Conservation (phyloP, 2,888 invertebrate genomes). For the Allolobophora icterica region DNA sequence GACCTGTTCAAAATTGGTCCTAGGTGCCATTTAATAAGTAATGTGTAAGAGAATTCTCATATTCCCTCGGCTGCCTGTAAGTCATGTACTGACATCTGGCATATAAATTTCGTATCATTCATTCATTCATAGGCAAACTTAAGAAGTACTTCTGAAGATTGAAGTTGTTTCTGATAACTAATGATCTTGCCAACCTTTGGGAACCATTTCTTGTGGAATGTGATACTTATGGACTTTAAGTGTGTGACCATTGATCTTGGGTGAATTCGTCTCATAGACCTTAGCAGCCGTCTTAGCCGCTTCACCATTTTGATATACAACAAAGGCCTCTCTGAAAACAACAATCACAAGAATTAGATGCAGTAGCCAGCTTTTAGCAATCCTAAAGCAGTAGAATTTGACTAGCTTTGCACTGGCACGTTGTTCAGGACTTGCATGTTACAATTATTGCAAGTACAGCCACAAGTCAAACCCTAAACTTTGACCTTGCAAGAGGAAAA, state of each 20-base stretch:
- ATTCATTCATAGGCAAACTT: background rate
- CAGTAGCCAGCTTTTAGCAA: background rate
- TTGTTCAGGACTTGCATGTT: no score
- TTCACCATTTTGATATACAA: conserved; percentile 5
- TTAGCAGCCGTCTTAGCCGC: conserved; percentile 12
- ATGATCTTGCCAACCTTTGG: background rate
- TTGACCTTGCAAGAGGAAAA: no score
- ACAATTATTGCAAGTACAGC: no score
- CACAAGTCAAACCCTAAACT: no score
- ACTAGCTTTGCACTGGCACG: no score
- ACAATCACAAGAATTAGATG: background rate
- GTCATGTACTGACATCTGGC: no score
- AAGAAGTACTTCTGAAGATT: background rate
- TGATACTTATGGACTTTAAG: conserved; percentile 22
- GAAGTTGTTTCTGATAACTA: background rate
- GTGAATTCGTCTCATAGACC: background rate
- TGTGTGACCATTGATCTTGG: background rate
- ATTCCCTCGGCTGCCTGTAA: background rate
- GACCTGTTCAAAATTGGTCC: background rate
- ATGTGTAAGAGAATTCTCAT: background rate
- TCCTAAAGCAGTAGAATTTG: no score
- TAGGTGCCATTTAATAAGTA: background rate
- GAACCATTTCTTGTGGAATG: background rate
- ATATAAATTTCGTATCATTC: no score
- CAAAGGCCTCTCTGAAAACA: conserved; percentile 13